Evolutionary conservation across 2,797 vertebrate genomes (phyloP), one percentile per base, ranked within the genome.

Genomic region (Rhinophrynus dorsalis): DNA sequence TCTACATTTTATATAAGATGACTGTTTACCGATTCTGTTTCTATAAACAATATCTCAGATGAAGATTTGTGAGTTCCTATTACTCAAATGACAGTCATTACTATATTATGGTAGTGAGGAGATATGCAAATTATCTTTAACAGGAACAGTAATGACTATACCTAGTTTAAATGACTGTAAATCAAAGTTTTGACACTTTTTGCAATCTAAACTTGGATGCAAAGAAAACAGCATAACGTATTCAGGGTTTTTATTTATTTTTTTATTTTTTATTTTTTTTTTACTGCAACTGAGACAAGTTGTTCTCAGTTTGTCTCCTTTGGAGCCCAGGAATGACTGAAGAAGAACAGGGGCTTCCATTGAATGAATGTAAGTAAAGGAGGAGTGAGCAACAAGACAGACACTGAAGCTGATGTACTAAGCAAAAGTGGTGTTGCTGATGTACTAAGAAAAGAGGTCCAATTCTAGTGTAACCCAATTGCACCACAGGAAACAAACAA

Each of bases 21-120:
- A 15, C 37, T 59, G 17, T 62, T 54, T 69, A 45, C 27, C 27
- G 20, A 55, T 54, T 15, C 48, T 20, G 12, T 44, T 55, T 63
- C 12, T 63, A 38, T 21, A 70, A 54, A 5, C 47, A 12, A 38
- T 45, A 11, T 12, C 32, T 54, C 38, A 63, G 21, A 55, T 38
- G 15, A 24, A 54, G 51, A 52, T 35, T 18, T 55, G 29, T 35
- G 32, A 21, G 6, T 37, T 61, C 12, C 30, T 35, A 54, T 45
- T 62, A 17, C 48, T 54, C 30, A 32, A 29, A 55, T 62, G 38
- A 37, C 27, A 62, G 37, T 63, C 50, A 69, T 62, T 35, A 54
- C 68, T 70, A 44, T 63, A 55, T 45, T 44, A 68, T 68, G 47
- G 47, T 52, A 68, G 60, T 68, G 33, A 61, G 56, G 32, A 38